Evolutionary conservation across 2,888 invertebrate species (phyloP).

Genomic region (Operophtera brumata): DNA sequence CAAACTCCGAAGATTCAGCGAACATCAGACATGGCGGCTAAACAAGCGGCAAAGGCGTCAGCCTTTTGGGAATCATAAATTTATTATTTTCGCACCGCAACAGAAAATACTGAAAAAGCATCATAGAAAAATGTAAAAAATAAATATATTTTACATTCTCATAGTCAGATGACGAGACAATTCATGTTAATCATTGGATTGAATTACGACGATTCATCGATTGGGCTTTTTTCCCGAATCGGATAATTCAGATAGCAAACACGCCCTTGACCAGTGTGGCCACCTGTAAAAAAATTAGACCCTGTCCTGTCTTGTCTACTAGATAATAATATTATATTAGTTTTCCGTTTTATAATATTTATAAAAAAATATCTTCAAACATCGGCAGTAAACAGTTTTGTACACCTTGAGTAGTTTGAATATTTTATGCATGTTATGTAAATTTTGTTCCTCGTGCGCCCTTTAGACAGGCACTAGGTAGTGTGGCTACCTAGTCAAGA

Average conservation of each 20-base stretch:
- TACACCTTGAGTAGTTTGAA: too few relatives aligned
- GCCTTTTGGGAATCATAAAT: conserved; percentile 58
- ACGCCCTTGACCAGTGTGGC: conserved; percentile 16
- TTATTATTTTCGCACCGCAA: conserved; percentile 56
- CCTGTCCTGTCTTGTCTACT: too few relatives aligned
- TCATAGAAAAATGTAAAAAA: conserved; percentile 60
- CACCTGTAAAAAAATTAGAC: conserved; percentile 1
- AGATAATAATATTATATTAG: too few relatives aligned
- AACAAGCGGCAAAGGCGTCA: conserved; percentile 71
- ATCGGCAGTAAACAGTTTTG: too few relatives aligned
- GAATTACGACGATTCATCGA: conserved; percentile 39
- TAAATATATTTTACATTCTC: conserved; percentile 62
- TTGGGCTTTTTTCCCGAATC: conserved; percentile 28
- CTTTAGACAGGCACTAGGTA: too few relatives aligned
- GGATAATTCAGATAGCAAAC: not conserved
- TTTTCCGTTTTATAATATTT: too few relatives aligned
- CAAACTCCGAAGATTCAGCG: conserved; percentile 76
- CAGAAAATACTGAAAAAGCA: conserved; percentile 70
- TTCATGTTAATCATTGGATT: conserved; percentile 57
- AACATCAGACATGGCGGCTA: conserved; percentile 81
- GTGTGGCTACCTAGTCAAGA: too few relatives aligned
- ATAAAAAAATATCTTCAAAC: too few relatives aligned
- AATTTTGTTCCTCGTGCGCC: too few relatives aligned
- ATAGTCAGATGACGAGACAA: conserved; percentile 62
- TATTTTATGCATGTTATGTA: too few relatives aligned